These are phyloP conservation scores for Euplexia lucipara DNA, from an alignment of 2,888 invertebrate genomes.

Conservation along the genomic window DNA sequence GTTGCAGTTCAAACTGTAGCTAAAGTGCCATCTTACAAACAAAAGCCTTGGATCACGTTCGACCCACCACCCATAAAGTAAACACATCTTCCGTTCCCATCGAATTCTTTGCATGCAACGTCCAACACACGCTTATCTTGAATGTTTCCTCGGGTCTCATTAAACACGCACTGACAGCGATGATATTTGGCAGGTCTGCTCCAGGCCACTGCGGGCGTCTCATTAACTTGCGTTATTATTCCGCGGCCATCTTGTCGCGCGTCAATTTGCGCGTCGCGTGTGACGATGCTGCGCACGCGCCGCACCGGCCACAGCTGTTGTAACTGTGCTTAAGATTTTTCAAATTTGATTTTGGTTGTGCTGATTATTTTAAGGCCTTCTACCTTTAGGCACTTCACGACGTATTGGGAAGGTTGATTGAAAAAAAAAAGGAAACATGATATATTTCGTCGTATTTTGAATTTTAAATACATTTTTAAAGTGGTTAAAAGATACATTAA, in stretches of 20 bases:
- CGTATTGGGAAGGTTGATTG: slow-evolving; percentile 15
- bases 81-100: background rate
- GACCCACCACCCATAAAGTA: slow-evolving; percentile 1
- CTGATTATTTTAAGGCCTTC: slow-evolving; percentile 16
- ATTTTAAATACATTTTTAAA: too few relatives aligned
- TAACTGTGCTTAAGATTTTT: slow-evolving; percentile 47
- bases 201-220: slow-evolving; percentile 61
- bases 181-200: slow-evolving; percentile 44
- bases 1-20: too few relatives aligned
- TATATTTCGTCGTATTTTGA: background rate
- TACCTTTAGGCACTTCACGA: slow-evolving; percentile 16
- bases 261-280: slow-evolving; percentile 74
- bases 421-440: background rate
- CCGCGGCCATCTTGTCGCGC: slow-evolving; percentile 71
- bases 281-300: slow-evolving; percentile 68
- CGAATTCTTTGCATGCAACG: slow-evolving; percentile 36
- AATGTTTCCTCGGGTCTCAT: slow-evolving; percentile 54
- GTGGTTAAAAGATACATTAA: too few relatives aligned
- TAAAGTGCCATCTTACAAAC: too few relatives aligned
- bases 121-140: slow-evolving; percentile 28
- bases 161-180: slow-evolving; percentile 57
- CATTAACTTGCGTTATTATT: slow-evolving; percentile 78
- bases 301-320: slow-evolving; percentile 56
- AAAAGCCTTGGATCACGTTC: background rate
- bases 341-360: slow-evolving; percentile 43